Conservation (phyloP, 2,113 vertebrate genomes). For the Loxodonta africana region DNA sequence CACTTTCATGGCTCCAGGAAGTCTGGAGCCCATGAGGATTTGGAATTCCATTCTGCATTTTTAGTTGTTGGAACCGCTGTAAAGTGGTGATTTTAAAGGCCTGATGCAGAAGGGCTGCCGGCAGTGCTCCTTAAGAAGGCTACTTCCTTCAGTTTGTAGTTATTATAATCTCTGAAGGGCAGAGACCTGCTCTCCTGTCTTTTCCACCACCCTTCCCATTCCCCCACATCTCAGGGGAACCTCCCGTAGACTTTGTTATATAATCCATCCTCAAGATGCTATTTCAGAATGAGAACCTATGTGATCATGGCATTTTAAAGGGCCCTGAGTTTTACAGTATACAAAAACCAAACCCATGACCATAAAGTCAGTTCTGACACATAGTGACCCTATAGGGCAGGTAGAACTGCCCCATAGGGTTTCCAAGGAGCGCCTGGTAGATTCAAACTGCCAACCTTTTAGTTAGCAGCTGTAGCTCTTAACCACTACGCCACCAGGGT, state of each 20-base stretch:
- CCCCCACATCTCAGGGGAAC: background rate
- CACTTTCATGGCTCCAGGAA: background rate
- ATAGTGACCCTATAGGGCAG: no score
- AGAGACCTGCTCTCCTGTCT: background rate
- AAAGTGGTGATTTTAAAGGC: background rate
- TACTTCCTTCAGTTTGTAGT: background rate
- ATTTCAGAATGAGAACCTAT: background rate
- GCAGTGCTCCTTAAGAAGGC: background rate
- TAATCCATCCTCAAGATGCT: background rate
- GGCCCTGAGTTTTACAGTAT: background rate
- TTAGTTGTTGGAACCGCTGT: background rate
- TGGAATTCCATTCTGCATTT: background rate
- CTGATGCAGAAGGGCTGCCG: background rate
- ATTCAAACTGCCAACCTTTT: no score
- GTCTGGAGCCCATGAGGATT: background rate
- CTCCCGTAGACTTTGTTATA: background rate
- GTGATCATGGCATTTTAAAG: background rate
- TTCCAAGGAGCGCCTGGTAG: no score
- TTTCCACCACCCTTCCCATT: background rate
- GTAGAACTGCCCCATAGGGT: no score
- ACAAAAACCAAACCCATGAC: no score
- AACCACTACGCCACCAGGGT: no score
- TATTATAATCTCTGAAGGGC: background rate
- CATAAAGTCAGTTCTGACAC: no score
- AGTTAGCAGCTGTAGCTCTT: no score